Percentiles rank a stretch among this genome's conserved stretches.
These are phyloP conservation scores for Achroia grisella DNA, from an alignment of 1,140 invertebrate genomes.

Conservation along the genomic window DNA sequence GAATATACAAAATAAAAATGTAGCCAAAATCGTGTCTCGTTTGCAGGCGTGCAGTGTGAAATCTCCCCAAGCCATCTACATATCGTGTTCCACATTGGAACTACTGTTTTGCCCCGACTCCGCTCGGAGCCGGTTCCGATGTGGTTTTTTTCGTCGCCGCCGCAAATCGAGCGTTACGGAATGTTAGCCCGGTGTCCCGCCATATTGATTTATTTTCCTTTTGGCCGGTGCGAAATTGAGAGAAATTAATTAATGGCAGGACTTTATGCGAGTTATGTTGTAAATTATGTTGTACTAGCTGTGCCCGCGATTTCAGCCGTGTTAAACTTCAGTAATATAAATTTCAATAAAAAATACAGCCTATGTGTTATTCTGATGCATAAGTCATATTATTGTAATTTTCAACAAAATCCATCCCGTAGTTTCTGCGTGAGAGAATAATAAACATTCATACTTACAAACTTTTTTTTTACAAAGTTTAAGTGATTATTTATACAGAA, in stretches of 20 bases:
- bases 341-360: too few relatives aligned
- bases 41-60: constrained; percentile 20
- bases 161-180: constrained; percentile 48
- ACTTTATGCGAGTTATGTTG: too few relatives aligned
- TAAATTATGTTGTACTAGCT: too few relatives aligned
- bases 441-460: too few relatives aligned
- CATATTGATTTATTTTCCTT: constrained; percentile 16
- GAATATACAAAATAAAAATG: not conserved
- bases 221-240: constrained; percentile 21
- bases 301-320: too few relatives aligned
- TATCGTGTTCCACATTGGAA: constrained; percentile 48
- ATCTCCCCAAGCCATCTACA: constrained; percentile 30
- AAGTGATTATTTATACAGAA: too few relatives aligned
- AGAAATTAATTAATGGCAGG: constrained; percentile 34
- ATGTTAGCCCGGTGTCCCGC: constrained; percentile 20
- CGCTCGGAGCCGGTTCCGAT: constrained; percentile 19
- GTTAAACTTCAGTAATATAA: too few relatives aligned
- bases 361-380: too few relatives aligned
- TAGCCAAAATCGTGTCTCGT: not conserved
- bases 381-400: too few relatives aligned
- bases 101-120: constrained; percentile 45
- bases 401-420: too few relatives aligned
- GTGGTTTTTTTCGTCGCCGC: constrained; percentile 23
- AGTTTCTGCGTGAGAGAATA: too few relatives aligned
- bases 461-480: too few relatives aligned